These are phyloP conservation scores for Daktulosphaira vitifoliae DNA, from an alignment of 1,140 invertebrate species.

Conservation along the genomic window DNA sequence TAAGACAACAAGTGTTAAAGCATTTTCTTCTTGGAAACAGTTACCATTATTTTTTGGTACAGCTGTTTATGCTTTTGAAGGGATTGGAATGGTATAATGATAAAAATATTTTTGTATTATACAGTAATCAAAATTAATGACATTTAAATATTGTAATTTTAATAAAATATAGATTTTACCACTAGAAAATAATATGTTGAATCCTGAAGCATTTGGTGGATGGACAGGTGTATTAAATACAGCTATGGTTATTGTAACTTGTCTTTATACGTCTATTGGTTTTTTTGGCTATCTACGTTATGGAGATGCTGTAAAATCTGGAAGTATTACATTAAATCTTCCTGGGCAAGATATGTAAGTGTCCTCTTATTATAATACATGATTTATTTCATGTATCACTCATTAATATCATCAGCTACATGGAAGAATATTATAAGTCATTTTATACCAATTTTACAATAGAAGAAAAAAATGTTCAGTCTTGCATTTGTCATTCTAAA, in stretches of 20 bases:
- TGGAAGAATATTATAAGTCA: too few species aligned
- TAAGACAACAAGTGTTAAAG: conserved; percentile 50
- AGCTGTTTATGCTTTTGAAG: conserved; percentile 80
- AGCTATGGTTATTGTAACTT: conserved; percentile 75
- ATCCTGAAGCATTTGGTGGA: conserved; percentile 71
- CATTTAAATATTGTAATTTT: not conserved
- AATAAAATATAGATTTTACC: conserved; percentile 58
- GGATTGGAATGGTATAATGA: conserved; percentile 59
- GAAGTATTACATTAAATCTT: conserved; percentile 78
- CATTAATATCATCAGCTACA: too few species aligned
- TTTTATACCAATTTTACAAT: too few species aligned
- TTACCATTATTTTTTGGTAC: conserved; percentile 78
- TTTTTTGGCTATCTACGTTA: conserved; percentile 89
- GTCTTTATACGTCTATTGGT: conserved; percentile 72
- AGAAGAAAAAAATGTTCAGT: too few species aligned
- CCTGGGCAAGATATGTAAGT: conserved; percentile 63
- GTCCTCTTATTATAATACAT: conserved; percentile 20
- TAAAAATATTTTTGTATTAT: conserved; percentile 10
- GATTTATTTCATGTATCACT: not conserved
- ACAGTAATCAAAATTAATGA: not conserved
- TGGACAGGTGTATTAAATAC: conserved; percentile 77
- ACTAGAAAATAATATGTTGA: conserved; percentile 82
- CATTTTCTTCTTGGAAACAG: conserved; percentile 56
- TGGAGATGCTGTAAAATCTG: conserved; percentile 59
- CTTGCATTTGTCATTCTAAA: too few species aligned